Evolutionary conservation across 2,888 invertebrate genomes (phyloP), one percentile per base, ranked within the genome.

Genomic region (Celastrina argiolus): DNA sequence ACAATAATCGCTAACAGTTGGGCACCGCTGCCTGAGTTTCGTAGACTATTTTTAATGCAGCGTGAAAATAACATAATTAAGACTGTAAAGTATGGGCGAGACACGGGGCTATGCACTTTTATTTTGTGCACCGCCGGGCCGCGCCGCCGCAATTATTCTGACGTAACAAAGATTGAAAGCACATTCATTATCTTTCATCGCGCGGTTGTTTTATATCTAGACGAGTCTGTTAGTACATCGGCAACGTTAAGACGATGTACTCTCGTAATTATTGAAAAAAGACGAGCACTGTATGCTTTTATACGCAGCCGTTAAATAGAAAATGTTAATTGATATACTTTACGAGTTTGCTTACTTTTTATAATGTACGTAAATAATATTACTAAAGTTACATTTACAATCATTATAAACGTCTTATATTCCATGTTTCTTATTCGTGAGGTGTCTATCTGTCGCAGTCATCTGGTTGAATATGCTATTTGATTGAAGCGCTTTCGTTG

Each of bases 131-230:
- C 56, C 39, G 64, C 18, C 36, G 34, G 31, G 51, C 28, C 14
- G 34, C 36, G 65, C 26, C 41, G 58, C 56, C 39, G 16, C 28
- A 56, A 65, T 65, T 65, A 58, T 65, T 58, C 39, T 65, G 65
- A 58, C 65, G 41, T 65, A 58, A 65, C 65, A 26, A 65, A 65
- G 65, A 65, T 65, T 58, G 65, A 65, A 58, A 58, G 56, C 65
- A 65, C 65, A 63, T 69, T 67, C 63, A 66, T 67, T 67, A 67
- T 66, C 68, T 70, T 67, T 68, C 65, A 68, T 69, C 63, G 65
- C 16, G 16, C 22, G 22, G 45, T 51, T 51, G 51, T 51, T 67
- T 59, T 34, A 59, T 59, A 34, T 34, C 59, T 34, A 59, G 31
- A 34, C 22, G 51, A 51, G 51, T 59, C 18, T 34, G 59, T 31